Percentiles rank a stretch among this genome's conserved stretches.
Evolutionary conservation across 2,113 vertebrate species (phyloP).

Genomic region (Pseudorasbora parva): DNA sequence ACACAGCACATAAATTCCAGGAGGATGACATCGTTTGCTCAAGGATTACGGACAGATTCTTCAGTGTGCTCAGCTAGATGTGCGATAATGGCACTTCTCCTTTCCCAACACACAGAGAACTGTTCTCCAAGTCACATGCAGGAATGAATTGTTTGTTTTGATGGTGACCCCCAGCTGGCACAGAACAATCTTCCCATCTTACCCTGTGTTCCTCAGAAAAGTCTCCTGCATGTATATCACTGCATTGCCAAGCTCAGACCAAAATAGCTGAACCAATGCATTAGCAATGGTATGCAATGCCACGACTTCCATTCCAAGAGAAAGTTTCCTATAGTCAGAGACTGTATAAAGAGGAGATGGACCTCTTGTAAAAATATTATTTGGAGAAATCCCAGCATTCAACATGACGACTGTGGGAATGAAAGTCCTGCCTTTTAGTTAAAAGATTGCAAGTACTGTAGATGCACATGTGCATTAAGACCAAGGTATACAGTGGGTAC

Average conservation of each 20-base stretch:
- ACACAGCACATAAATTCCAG: constrained; percentile 27
- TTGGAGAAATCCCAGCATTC: not conserved
- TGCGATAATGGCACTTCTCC: constrained; percentile 21
- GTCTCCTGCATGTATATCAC: not conserved
- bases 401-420: too few relatives aligned
- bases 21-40: constrained; percentile 41
- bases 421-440: not conserved
- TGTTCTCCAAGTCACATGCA: constrained; percentile 14
- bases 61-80: constrained; percentile 6
- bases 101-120: constrained; percentile 4
- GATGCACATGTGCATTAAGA: too few relatives aligned
- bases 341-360: not conserved
- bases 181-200: not conserved
- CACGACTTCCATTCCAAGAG: not conserved
- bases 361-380: not conserved
- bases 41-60: constrained; percentile 16
- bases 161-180: constrained; percentile 9
- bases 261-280: not conserved
- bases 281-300: not conserved
- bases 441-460: not conserved
- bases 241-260: constrained; percentile 1
- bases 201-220: not conserved
- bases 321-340: constrained; percentile 16
- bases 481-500: too few relatives aligned
- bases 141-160: constrained; percentile 16